phyloP scores from a whole-genome alignment of 2,797 vertebrate genomes.

The Todus mexicanus region DNA sequence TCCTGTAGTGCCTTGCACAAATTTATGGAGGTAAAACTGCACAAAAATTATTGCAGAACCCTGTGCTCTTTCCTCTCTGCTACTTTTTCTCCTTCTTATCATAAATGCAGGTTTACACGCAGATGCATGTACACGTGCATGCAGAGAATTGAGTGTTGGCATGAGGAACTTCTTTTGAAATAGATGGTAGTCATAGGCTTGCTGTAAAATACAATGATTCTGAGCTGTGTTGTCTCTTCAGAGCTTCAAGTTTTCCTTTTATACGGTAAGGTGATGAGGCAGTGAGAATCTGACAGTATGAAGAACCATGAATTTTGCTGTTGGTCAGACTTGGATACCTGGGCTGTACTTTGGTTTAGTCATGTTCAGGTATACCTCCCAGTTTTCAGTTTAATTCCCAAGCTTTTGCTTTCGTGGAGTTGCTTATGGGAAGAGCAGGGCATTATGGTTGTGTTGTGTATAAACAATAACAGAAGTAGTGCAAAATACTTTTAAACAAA shows the following conservation, averaged over 20 bases:
- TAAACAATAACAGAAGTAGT: neutral
- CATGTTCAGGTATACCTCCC: neutral
- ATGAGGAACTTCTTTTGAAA: neutral
- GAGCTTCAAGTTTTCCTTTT: neutral
- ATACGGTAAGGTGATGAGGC: too few relatives aligned
- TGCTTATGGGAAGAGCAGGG: neutral
- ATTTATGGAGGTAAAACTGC: neutral
- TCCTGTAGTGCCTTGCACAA: neutral
- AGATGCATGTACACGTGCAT: neutral
- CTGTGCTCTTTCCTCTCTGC: neutral
- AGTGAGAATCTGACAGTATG: neutral
- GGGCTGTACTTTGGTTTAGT: neutral
- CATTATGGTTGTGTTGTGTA: too few relatives aligned
- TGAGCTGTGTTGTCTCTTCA: neutral
- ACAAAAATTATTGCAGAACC: neutral
- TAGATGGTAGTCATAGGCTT: neutral
- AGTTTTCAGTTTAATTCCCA: neutral
- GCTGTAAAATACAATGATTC: neutral
- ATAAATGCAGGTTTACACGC: fast-evolving
- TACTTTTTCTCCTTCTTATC: neutral
- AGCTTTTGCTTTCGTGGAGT: neutral
- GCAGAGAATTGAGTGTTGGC: neutral
- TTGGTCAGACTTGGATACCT: neutral
- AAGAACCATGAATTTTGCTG: neutral
- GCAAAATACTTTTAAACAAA: neutral